Evolutionary conservation across 2,113 vertebrate species (phyloP).

Genomic region (Platanista minor): DNA sequence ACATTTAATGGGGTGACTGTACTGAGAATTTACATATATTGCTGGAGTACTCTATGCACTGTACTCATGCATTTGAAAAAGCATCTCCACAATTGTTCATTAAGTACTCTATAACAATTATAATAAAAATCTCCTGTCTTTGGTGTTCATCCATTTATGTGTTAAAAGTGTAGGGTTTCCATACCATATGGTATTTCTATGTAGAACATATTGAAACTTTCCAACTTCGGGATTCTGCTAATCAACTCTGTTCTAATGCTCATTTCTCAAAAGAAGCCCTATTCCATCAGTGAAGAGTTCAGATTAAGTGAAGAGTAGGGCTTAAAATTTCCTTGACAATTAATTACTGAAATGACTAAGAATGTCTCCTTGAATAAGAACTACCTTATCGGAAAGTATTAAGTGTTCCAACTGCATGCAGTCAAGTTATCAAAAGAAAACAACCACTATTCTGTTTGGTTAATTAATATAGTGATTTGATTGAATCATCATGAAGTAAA

Average conservation of each 20-base stretch:
- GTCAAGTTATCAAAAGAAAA: neutral
- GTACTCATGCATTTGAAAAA: neutral
- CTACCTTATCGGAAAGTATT: neutral
- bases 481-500: neutral
- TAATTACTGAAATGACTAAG: constrained; percentile 19
- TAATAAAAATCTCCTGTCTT: neutral
- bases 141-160: neutral
- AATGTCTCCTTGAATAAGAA: neutral
- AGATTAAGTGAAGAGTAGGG: neutral
- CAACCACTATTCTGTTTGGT: neutral
- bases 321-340: neutral
- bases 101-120: neutral
- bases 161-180: neutral
- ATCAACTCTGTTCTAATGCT: neutral
- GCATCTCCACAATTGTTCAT: neutral
- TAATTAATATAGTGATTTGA: neutral
- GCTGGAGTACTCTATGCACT: neutral
- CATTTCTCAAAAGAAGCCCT: neutral
- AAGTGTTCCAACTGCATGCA: neutral
- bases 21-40: neutral
- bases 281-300: neutral
- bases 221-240: neutral
- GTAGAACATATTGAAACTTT: neutral
- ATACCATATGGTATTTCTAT: neutral
- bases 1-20: neutral